phyloP scores from a whole-genome alignment of 1,140 invertebrate species.

The Pollicipes pollicipes region DNA sequence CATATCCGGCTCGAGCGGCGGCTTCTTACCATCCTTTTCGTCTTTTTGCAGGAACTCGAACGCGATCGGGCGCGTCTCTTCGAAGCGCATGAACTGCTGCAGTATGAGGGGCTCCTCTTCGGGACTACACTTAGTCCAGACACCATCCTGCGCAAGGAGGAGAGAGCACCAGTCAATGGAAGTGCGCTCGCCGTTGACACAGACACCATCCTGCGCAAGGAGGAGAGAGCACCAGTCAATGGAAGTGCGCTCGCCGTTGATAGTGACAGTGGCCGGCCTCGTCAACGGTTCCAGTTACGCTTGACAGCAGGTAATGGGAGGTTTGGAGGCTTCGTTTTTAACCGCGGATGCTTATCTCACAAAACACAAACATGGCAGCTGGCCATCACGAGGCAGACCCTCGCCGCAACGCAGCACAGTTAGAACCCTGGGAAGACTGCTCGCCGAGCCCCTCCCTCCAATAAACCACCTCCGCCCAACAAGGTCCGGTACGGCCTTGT shows the following conservation, averaged over 20 bases:
- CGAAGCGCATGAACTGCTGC: constrained; percentile 68
- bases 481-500: too few relatives aligned
- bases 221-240: background rate
- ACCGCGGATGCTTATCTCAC: too few relatives aligned
- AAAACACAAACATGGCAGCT: too few relatives aligned
- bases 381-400: too few relatives aligned
- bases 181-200: constrained; percentile 21
- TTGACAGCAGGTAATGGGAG: too few relatives aligned
- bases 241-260: constrained; percentile 1
- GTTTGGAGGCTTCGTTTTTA: too few relatives aligned
- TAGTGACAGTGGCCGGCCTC: too few relatives aligned
- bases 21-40: constrained; percentile 24
- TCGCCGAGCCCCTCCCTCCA: too few relatives aligned
- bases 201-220: constrained; percentile 36
- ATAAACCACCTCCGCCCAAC: too few relatives aligned
- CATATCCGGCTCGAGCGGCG: constrained; percentile 34
- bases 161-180: background rate
- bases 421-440: too few relatives aligned
- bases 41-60: constrained; percentile 55
- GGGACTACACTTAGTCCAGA: constrained; percentile 60
- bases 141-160: constrained; percentile 28
- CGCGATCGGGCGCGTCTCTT: constrained; percentile 60
- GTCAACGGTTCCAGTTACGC: too few relatives aligned
- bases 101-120: constrained; percentile 70
- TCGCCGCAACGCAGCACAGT: too few relatives aligned